Evolutionary conservation across 2,797 vertebrate genomes (phyloP).

Genomic region (Cyclopterus lumpus): DNA sequence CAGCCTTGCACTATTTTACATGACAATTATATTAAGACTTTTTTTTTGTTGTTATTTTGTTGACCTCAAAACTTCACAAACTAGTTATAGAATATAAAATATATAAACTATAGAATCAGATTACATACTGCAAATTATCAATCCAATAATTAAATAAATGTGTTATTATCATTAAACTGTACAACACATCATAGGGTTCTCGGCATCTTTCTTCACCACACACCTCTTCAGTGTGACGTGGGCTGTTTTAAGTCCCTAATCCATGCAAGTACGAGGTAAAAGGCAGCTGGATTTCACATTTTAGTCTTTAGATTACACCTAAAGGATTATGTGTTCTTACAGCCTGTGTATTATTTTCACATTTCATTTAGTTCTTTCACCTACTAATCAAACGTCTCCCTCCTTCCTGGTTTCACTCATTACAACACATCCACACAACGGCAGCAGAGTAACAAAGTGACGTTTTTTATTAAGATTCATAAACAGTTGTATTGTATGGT

Average conservation of each 20-base stretch:
- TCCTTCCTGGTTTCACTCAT: too few relatives aligned
- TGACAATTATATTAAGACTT: too few relatives aligned
- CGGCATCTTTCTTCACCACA: background rate
- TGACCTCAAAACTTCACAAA: background rate
- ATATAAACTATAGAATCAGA: background rate
- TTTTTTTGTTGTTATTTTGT: too few relatives aligned
- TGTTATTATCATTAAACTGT: background rate
- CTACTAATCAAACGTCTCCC: background rate
- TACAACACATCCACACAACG: conserved; percentile 14
- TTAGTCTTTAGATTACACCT: background rate
- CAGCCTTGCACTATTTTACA: background rate
- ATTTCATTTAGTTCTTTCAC: background rate
- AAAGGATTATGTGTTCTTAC: background rate
- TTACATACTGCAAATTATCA: background rate
- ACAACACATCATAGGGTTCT: background rate
- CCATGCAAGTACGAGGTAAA: too few relatives aligned
- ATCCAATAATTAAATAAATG: background rate
- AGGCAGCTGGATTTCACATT: background rate
- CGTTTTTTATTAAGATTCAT: conserved; percentile 92
- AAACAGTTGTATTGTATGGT: conserved; percentile 85
- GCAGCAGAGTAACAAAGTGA: conserved; percentile 85
- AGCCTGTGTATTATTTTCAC: background rate
- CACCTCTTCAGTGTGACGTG: background rate
- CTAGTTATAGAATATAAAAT: background rate
- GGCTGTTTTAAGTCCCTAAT: background rate